phyloP scores from a whole-genome alignment of 2,113 vertebrate species.

The Leiothrix lutea region DNA sequence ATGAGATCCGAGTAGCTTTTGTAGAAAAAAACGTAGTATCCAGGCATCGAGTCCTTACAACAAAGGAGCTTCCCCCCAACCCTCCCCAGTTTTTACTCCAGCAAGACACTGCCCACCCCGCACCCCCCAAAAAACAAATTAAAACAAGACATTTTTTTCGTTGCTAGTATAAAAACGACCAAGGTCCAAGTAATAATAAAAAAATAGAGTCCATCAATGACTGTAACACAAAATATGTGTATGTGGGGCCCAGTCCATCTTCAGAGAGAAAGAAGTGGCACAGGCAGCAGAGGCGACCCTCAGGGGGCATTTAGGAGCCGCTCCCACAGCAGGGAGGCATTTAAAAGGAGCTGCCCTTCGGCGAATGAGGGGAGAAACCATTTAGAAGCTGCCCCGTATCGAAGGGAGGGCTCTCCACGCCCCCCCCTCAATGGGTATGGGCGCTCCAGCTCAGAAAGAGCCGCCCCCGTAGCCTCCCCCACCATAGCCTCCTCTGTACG shows the following conservation, averaged over 20 bases:
- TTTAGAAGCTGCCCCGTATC: constrained; percentile 41
- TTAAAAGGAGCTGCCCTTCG: constrained; percentile 61
- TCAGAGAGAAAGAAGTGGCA: constrained; percentile 68
- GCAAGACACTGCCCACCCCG: constrained; percentile 67
- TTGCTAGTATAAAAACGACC: constrained; percentile 85
- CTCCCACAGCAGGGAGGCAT: constrained; percentile 65
- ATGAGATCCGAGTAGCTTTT: constrained; percentile 77
- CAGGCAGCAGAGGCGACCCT: constrained; percentile 69
- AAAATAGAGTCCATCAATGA: constrained; percentile 87
- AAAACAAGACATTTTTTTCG: constrained; percentile 75
- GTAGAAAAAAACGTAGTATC: constrained; percentile 81
- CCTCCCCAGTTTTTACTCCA: constrained; percentile 75
- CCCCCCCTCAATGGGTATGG: constrained; percentile 7
- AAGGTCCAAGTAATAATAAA: constrained; percentile 86
- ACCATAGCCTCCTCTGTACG: constrained; percentile 84
- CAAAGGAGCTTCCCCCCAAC: constrained; percentile 72
- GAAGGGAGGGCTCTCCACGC: constrained; percentile 48
- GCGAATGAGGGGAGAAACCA: constrained; percentile 46
- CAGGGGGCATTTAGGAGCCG: constrained; percentile 58
- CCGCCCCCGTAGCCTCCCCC: constrained; percentile 79
- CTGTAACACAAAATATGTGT: constrained; percentile 83
- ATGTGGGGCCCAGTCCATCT: constrained; percentile 78
- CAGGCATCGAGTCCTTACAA: constrained; percentile 81
- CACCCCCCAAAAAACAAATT: constrained; percentile 65
- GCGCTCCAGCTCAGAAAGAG: constrained; percentile 66